Evolutionary conservation across 2,113 vertebrate genomes (phyloP).

Genomic region (Corythaeola cristata): DNA sequence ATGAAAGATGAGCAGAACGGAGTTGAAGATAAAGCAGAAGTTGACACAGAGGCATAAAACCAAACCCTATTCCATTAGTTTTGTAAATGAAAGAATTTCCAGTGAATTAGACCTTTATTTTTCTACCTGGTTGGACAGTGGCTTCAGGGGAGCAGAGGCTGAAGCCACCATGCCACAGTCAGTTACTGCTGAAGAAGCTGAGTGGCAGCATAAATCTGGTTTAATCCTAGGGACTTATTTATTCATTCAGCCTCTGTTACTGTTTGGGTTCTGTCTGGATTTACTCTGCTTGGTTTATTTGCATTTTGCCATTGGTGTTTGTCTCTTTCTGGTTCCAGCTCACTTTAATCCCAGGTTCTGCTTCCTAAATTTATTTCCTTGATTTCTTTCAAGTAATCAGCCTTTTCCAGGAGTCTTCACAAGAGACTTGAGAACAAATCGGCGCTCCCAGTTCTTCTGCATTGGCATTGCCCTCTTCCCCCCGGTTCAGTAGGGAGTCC

Average conservation of each 20-base stretch:
- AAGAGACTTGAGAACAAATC: not conserved
- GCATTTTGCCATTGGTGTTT: not conserved
- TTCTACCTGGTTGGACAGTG: conserved; percentile 78
- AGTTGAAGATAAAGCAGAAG: conserved; percentile 66
- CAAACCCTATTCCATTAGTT: conserved; percentile 68
- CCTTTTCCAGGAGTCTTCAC: not conserved
- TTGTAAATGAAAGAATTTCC: conserved; percentile 82
- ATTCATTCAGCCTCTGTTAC: conserved; percentile 64
- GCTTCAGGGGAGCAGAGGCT: conserved; percentile 67
- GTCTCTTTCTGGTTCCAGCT: conserved; percentile 4
- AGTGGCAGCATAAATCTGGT: conserved; percentile 54
- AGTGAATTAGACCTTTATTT: conserved; percentile 85
- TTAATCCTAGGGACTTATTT: conserved; percentile 69
- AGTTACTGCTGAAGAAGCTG: conserved; percentile 46
- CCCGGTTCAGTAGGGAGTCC: not conserved
- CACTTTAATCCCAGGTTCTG: not conserved
- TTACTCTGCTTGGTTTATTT: conserved; percentile 48
- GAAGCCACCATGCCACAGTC: conserved; percentile 45
- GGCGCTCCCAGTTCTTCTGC: not conserved
- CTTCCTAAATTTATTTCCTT: not conserved
- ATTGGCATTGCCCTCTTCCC: not conserved
- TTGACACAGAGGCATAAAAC: conserved; percentile 75
- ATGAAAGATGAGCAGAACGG: conserved; percentile 73
- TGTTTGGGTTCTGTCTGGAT: conserved; percentile 46
- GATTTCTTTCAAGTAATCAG: not conserved